Conservation (phyloP, 2,113 vertebrate genomes). For the Redunca redunca region DNA sequence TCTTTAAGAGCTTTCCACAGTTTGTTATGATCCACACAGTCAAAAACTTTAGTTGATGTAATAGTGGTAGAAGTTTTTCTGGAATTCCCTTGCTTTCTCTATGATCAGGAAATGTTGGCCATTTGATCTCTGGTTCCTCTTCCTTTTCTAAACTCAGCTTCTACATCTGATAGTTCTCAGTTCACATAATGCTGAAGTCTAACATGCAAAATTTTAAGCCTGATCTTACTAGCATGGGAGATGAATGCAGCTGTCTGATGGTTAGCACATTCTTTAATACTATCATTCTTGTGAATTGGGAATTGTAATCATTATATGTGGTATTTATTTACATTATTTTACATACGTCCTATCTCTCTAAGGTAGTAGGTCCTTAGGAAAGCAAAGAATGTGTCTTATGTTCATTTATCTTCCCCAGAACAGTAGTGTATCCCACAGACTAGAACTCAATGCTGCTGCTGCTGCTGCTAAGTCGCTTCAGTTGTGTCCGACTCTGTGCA, state of each 20-base stretch:
- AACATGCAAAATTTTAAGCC: neutral
- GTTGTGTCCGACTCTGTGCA: too few species aligned
- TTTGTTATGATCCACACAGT: neutral
- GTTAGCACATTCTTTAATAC: neutral
- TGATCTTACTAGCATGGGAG: neutral
- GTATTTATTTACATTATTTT: neutral
- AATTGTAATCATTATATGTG: neutral
- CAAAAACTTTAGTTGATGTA: neutral
- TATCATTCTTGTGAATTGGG: neutral
- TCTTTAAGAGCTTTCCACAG: neutral
- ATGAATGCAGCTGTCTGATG: neutral
- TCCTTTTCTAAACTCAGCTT: neutral
- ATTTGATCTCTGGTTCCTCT: neutral
- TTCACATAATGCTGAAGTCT: neutral
- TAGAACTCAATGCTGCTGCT: neutral
- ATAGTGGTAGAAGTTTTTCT: neutral
- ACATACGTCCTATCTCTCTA: neutral
- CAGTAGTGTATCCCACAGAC: neutral
- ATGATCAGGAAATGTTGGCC: neutral
- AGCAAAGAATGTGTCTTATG: neutral
- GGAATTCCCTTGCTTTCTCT: neutral
- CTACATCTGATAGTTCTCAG: neutral
- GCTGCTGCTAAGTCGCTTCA: too few species aligned
- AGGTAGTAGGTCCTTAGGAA: neutral
- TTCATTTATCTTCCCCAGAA: neutral